phyloP scores from a whole-genome alignment of 2,888 invertebrate species.

The Thereva unica region DNA sequence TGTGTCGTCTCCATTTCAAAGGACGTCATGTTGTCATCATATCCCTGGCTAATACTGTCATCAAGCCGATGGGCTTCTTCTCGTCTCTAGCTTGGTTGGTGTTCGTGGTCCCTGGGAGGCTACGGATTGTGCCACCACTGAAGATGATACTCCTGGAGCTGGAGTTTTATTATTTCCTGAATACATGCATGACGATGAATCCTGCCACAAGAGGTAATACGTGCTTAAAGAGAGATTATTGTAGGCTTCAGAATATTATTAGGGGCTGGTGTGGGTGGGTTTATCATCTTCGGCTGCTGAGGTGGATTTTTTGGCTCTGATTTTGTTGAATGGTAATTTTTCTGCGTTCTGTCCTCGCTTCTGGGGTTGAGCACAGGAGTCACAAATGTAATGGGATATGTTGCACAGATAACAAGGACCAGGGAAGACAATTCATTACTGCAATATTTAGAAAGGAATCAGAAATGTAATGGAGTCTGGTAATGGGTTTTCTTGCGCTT shows the following conservation, averaged over 20 bases:
- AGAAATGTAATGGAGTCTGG: too few species aligned
- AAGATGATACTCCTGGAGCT: slow-evolving; percentile 25
- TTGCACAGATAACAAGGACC: too few species aligned
- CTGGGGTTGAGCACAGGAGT: too few species aligned
- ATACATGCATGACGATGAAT: slow-evolving; percentile 36
- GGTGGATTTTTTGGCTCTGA: slow-evolving; percentile 1
- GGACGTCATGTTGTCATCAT: slow-evolving; percentile 41
- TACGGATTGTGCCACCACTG: background rate
- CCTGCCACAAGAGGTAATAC: slow-evolving; percentile 40
- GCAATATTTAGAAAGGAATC: too few species aligned
- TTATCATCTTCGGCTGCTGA: background rate
- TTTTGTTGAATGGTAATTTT: background rate
- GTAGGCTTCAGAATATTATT: slow-evolving; percentile 38
- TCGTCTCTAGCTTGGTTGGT: slow-evolving; percentile 14
- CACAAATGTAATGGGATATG: too few species aligned
- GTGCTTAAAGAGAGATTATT: slow-evolving; percentile 42
- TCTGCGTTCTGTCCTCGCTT: too few species aligned
- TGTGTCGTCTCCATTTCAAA: slow-evolving; percentile 39
- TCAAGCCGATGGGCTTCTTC: slow-evolving; percentile 38
- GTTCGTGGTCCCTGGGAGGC: background rate
- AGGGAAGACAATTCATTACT: too few species aligned
- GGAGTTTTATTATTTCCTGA: slow-evolving; percentile 36
- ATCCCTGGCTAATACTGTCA: slow-evolving; percentile 35
- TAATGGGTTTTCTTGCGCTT: too few species aligned
- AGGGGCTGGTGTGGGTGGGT: slow-evolving; percentile 9